Evolutionary conservation across 2,113 vertebrate species (phyloP).

Genomic region (Montifringilla adamsi): DNA sequence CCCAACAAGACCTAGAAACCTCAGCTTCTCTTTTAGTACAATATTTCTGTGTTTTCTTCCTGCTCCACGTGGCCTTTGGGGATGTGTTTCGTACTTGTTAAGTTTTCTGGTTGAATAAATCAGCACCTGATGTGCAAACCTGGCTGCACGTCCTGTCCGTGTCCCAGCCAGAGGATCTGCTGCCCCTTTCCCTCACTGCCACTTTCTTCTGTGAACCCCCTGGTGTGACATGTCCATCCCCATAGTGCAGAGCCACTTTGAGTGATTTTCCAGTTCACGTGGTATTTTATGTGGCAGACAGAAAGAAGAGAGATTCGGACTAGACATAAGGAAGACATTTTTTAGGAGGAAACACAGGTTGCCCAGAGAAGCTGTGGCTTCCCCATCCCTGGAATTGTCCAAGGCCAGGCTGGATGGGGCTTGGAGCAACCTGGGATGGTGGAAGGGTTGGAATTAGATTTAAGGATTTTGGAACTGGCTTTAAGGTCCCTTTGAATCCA

Average conservation of each 20-base stretch:
- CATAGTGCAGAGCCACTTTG: not conserved
- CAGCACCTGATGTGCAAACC: not conserved
- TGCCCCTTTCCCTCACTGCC: fast-evolving
- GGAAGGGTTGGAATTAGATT: not conserved
- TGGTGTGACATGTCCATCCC: fast-evolving
- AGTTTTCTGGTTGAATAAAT: not conserved
- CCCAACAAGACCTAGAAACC: not conserved
- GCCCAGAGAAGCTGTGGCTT: not conserved
- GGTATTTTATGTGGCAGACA: not conserved
- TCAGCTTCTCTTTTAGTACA: not conserved
- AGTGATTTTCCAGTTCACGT: not conserved
- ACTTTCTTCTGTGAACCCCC: not conserved
- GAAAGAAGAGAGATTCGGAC: not conserved
- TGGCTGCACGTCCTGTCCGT: fast-evolving
- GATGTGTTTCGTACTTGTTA: not conserved
- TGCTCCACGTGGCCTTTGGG: not conserved
- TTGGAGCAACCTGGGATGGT: not conserved
- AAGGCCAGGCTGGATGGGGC: fast-evolving
- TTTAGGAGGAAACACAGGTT: not conserved
- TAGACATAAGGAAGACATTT: not conserved
- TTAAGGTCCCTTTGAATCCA: not conserved
- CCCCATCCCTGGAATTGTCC: not conserved
- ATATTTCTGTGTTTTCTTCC: not conserved
- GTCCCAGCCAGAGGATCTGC: not conserved
- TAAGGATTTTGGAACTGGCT: not conserved